Conservation (phyloP, 1,140 invertebrate genomes). For the Trichonephila inaurata region DNA sequence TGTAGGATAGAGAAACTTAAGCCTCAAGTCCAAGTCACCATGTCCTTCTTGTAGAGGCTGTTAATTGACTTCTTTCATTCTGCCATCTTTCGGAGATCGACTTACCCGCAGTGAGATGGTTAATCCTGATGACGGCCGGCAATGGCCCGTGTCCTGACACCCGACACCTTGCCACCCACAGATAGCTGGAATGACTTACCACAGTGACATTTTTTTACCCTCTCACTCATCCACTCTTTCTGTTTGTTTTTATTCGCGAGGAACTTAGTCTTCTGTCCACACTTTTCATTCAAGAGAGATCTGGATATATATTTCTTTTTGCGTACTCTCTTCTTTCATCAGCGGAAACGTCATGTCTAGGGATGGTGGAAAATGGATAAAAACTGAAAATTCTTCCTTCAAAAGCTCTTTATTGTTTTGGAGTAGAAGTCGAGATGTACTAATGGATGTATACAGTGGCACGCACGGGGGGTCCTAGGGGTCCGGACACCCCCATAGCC, state of each 20-base stretch:
- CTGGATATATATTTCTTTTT: not conserved
- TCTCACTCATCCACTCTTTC: not conserved
- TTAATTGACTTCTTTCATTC: constrained; percentile 76
- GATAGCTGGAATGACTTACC: constrained; percentile 6
- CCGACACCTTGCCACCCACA: constrained; percentile 64
- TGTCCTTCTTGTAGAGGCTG: constrained; percentile 61
- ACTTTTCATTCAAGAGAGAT: constrained; percentile 34
- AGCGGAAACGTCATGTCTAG: not conserved
- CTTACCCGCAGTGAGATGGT: constrained; percentile 65
- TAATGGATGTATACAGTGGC: too few relatives aligned
- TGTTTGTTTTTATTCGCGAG: constrained; percentile 52
- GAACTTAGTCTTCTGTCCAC: constrained; percentile 66
- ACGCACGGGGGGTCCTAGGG: too few relatives aligned
- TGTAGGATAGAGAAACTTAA: constrained; percentile 40
- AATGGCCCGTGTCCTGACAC: constrained; percentile 71
- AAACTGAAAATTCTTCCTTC: not conserved
- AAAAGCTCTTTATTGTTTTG: too few relatives aligned
- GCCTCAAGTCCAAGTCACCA: constrained; percentile 18
- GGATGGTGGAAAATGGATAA: not conserved
- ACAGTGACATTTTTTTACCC: not conserved
- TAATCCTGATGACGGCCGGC: constrained; percentile 69
- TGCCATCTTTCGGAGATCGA: constrained; percentile 63
- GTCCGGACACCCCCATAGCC: too few relatives aligned
- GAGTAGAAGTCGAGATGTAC: too few relatives aligned
- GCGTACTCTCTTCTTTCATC: not conserved